Conservation (phyloP, 2,888 invertebrate genomes). For the Chrysina gloriosa region DNA sequence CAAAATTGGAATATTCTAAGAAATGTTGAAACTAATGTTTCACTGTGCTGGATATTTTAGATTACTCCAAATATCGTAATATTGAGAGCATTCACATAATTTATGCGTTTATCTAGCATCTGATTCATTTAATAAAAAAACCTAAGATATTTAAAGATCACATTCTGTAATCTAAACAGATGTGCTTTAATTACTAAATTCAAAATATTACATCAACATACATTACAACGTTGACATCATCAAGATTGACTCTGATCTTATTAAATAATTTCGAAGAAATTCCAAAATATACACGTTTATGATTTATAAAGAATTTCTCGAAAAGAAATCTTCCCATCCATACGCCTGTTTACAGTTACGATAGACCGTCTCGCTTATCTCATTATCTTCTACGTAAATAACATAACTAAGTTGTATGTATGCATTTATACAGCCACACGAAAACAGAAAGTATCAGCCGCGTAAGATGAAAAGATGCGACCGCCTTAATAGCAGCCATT, state of each 20-base stretch:
- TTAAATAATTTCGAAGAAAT: constrained; percentile 13
- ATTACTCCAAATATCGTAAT: too few relatives aligned
- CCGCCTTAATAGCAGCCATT: neutral
- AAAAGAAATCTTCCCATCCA: neutral
- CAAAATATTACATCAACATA: too few relatives aligned
- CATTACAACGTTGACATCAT: neutral
- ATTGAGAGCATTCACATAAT: too few relatives aligned
- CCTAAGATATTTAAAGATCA: too few relatives aligned
- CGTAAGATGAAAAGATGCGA: neutral
- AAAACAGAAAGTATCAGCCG: neutral
- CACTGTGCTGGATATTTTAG: too few relatives aligned
- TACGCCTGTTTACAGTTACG: too few relatives aligned
- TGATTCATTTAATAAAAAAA: too few relatives aligned
- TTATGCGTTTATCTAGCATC: too few relatives aligned
- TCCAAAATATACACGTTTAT: neutral
- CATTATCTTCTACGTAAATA: constrained; percentile 1
- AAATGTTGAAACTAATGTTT: too few relatives aligned
- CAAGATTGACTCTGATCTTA: neutral
- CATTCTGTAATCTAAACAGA: too few relatives aligned
- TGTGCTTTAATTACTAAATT: too few relatives aligned
- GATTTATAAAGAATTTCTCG: constrained; percentile 3
- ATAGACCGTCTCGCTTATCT: neutral
- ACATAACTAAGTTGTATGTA: neutral
- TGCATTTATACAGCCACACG: neutral
- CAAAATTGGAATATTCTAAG: too few relatives aligned